Evolutionary conservation across 2,113 vertebrate genomes (phyloP).

Genomic region (Pithys albifrons): DNA sequence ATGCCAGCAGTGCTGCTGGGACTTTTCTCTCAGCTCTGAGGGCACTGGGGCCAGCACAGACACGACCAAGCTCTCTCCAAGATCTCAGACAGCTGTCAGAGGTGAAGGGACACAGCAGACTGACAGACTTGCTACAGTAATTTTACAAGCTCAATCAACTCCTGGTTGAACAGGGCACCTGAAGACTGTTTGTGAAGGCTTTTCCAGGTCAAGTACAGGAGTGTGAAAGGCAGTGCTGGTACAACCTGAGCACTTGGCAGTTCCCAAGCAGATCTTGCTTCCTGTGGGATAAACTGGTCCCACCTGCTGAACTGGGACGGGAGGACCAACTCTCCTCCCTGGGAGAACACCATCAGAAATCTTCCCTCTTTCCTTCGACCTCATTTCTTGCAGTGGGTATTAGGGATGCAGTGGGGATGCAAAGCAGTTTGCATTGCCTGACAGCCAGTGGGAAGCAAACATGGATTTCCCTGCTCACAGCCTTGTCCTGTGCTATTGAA

Average conservation of each 20-base stretch:
- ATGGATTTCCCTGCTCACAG: not conserved
- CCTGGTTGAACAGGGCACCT: not conserved
- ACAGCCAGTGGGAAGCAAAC: not conserved
- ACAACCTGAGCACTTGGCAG: not conserved
- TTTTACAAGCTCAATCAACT: not conserved
- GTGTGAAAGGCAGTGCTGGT: not conserved
- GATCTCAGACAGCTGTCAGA: not conserved
- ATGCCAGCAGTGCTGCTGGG: not conserved
- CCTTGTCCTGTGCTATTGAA: fast-evolving
- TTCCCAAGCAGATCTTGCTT: not conserved
- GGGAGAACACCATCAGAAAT: not conserved
- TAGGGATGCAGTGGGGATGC: no score
- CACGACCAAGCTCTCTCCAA: not conserved
- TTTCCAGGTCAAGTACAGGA: not conserved
- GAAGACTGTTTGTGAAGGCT: not conserved
- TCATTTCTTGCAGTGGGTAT: not conserved
- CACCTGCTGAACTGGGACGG: no score
- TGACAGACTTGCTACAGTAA: not conserved
- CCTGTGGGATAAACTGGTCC: no score
- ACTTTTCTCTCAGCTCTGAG: not conserved
- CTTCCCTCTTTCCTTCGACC: not conserved
- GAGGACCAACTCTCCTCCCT: not conserved
- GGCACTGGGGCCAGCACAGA: not conserved
- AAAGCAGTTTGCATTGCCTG: not conserved
- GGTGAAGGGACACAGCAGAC: not conserved